A percentile compares a stretch with the other conserved stretches of the same genome.
Evolutionary conservation across 2,888 invertebrate genomes (phyloP).

Genomic region (Acanthopleura granulata): DNA sequence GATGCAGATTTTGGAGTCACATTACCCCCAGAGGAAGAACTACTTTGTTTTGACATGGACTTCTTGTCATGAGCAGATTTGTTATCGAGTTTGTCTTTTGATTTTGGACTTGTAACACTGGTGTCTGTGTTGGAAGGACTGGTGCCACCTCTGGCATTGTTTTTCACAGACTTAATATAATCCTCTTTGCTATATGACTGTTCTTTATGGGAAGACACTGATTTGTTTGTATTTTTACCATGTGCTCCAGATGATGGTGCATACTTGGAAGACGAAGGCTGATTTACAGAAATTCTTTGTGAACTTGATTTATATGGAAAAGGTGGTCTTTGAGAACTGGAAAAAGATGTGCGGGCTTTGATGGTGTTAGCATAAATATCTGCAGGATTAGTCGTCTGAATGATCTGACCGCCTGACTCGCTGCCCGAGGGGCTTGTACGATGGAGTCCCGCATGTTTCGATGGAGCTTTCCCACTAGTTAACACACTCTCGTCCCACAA

Average conservation of each 20-base stretch:
- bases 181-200: conserved; percentile 6
- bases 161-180: conserved; percentile 9
- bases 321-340: background rate
- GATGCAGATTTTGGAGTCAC: background rate
- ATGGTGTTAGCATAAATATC: conserved; percentile 9
- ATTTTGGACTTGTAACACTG: background rate
- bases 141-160: background rate
- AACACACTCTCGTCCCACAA: conserved; percentile 17
- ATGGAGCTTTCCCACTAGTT: background rate
- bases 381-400: background rate
- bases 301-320: background rate
- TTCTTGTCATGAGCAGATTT: background rate
- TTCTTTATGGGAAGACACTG: background rate
- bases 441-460: background rate
- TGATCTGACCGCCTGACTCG: conserved; percentile 8
- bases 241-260: background rate
- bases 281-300: background rate
- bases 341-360: conserved; percentile 11
- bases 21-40: background rate
- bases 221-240: background rate
- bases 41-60: background rate
- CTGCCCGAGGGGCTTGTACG: conserved; percentile 3
- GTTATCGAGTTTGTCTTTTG: background rate
- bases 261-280: background rate
- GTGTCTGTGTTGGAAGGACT: background rate